Conservation (phyloP, 2,888 invertebrate genomes). For the Rambutsinella grinnellia region DNA sequence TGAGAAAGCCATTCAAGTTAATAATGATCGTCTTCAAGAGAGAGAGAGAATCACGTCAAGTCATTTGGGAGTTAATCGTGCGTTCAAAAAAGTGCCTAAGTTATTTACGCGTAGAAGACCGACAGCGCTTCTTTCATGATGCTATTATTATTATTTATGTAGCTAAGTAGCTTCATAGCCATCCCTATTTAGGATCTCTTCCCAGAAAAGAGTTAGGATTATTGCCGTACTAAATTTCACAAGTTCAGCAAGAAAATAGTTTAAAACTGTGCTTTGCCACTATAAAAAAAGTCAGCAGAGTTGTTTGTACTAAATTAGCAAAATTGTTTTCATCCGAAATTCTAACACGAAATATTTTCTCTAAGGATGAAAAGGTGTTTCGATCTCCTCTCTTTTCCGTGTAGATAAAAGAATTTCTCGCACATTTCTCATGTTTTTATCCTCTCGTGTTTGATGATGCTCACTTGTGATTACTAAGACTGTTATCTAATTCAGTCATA, state of each 20-base stretch:
- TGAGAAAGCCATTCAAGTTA: slow-evolving; percentile 4
- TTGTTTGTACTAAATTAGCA: slow-evolving; percentile 39
- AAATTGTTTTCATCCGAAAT: slow-evolving; percentile 55
- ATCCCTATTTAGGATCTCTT: slow-evolving; percentile 33
- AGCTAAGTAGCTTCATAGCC: background rate
- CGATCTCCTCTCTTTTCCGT: background rate
- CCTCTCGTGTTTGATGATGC: too few species aligned
- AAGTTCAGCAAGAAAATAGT: background rate
- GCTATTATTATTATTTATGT: background rate
- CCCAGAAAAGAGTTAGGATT: slow-evolving; percentile 7
- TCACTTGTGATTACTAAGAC: background rate
- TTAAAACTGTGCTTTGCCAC: slow-evolving; percentile 29
- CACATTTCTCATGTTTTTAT: too few species aligned
- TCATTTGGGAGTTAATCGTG: slow-evolving; percentile 52
- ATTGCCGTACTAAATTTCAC: slow-evolving; percentile 43
- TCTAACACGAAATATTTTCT: slow-evolving; percentile 46
- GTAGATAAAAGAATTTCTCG: background rate
- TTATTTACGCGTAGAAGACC: slow-evolving; percentile 20
- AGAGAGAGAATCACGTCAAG: slow-evolving; percentile 37
- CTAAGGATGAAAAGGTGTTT: slow-evolving; percentile 23
- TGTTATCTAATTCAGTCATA: slow-evolving; percentile 40
- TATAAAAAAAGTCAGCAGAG: too few species aligned
- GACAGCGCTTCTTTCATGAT: background rate
- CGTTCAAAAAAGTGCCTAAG: slow-evolving; percentile 31
- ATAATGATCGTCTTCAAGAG: slow-evolving; percentile 13